Conservation (phyloP, 2,888 invertebrate species). For the Tortricodes alternella region DNA sequence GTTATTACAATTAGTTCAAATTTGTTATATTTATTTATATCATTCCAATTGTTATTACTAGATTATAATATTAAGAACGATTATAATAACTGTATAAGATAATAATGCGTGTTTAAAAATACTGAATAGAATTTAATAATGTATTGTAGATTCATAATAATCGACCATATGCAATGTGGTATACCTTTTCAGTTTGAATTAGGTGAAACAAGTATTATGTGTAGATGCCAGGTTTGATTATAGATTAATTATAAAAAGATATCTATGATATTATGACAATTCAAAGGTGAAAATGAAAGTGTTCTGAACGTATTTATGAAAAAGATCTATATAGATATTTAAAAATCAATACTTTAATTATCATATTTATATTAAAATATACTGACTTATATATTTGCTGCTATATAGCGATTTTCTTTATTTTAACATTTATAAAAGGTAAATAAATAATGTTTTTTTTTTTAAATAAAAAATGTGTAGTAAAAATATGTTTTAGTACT, state of each 20-base stretch:
- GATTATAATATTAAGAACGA: conserved; percentile 4
- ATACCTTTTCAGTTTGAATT: conserved; percentile 25
- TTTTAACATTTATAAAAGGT: too few relatives aligned
- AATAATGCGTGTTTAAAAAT: conserved; percentile 17
- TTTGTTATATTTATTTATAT: conserved; percentile 26
- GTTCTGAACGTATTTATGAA: conserved; percentile 4
- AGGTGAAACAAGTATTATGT: conserved; percentile 13
- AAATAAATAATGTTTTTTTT: too few relatives aligned
- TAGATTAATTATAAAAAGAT: conserved; percentile 17
- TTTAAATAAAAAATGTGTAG: not conserved
- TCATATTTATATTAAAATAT: not conserved
- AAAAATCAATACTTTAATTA: not conserved
- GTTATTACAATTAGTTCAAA: conserved; percentile 27
- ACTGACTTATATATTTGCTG: too few relatives aligned
- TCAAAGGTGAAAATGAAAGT: not conserved
- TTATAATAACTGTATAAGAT: not conserved
- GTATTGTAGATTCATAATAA: conserved; percentile 16
- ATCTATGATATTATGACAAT: conserved; percentile 10
- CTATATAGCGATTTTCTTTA: too few relatives aligned
- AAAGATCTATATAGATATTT: not conserved
- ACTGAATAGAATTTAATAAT: too few relatives aligned
- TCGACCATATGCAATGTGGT: conserved; percentile 17
- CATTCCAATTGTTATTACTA: conserved; percentile 12
- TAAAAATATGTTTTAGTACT: conserved; percentile 4
- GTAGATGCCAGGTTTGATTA: conserved; percentile 18